Evolutionary conservation across 2,113 vertebrate genomes (phyloP).

Genomic region (Syrmaticus mikado): DNA sequence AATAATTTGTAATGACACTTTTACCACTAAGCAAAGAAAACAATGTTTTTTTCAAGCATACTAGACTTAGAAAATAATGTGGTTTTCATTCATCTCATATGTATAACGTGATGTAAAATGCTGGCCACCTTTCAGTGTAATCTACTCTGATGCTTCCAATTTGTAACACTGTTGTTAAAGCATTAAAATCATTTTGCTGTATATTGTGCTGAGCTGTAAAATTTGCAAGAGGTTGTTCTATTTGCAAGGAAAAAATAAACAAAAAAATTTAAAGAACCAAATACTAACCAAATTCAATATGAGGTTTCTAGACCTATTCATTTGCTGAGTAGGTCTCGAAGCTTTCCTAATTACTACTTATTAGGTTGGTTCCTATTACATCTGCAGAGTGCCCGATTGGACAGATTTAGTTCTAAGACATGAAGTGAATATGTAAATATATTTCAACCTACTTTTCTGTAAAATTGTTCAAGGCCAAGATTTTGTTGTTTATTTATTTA

Average conservation of each 20-base stretch:
- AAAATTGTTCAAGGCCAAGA: background rate
- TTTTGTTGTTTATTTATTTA: background rate
- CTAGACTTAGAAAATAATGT: background rate
- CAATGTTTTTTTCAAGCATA: background rate
- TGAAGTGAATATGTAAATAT: background rate
- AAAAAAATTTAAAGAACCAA: constrained; percentile 17
- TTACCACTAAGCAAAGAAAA: background rate
- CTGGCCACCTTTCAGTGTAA: background rate
- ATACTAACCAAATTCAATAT: constrained; percentile 8
- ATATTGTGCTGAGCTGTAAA: background rate
- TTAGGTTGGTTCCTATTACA: constrained; percentile 40
- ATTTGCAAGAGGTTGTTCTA: background rate
- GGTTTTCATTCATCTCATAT: background rate
- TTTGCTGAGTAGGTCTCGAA: constrained; percentile 53
- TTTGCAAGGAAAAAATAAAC: background rate
- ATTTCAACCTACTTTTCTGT: background rate
- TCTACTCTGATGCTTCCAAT: background rate
- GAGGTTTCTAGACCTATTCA: constrained; percentile 32
- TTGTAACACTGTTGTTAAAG: background rate
- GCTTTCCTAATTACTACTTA: constrained; percentile 60
- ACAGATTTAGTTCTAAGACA: constrained; percentile 28
- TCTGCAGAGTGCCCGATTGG: background rate
- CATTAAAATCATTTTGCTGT: background rate
- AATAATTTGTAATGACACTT: background rate
- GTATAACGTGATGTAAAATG: background rate